Conservation (phyloP, 2,113 vertebrate genomes). For the Cyphomyrus discorhynchus region DNA sequence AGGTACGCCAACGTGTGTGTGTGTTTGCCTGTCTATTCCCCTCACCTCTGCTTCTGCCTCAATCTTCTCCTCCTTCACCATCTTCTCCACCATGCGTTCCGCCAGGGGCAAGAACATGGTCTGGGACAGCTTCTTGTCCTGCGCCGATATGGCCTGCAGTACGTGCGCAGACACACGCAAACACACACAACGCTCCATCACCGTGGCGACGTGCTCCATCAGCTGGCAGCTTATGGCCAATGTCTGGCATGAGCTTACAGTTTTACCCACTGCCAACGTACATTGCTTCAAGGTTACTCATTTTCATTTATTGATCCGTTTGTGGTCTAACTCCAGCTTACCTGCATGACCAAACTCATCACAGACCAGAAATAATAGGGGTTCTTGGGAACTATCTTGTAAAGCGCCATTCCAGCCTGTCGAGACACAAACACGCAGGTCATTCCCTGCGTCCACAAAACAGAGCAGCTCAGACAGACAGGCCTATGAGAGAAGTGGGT, state of each 20-base stretch:
- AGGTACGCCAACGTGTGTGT: background rate
- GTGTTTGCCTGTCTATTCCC: background rate
- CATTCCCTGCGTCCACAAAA: background rate
- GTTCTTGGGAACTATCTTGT: slow-evolving; percentile 97
- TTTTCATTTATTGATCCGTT: background rate
- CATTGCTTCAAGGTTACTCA: background rate
- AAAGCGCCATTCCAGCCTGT: slow-evolving; percentile 97
- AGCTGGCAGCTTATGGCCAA: background rate
- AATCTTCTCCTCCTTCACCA: slow-evolving; percentile 98
- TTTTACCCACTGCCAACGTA: background rate
- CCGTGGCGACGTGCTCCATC: background rate
- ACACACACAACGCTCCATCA: background rate
- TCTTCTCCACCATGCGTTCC: slow-evolving; percentile 98
- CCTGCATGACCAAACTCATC: slow-evolving; percentile 99
- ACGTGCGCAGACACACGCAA: slow-evolving; percentile 4
- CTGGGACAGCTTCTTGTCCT: slow-evolving; percentile 92
- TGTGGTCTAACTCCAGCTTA: slow-evolving; percentile 42
- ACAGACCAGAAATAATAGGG: slow-evolving; percentile 99
- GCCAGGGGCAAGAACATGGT: slow-evolving; percentile 97
- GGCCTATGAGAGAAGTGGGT: background rate
- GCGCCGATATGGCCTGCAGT: slow-evolving; percentile 89
- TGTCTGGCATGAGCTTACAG: background rate
- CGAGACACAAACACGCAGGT: slow-evolving; percentile 42
- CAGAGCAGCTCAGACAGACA: background rate
- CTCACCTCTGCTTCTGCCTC: slow-evolving; percentile 97